Conservation (phyloP, 2,888 invertebrate species). For the Lasioglossum oenotherae region DNA sequence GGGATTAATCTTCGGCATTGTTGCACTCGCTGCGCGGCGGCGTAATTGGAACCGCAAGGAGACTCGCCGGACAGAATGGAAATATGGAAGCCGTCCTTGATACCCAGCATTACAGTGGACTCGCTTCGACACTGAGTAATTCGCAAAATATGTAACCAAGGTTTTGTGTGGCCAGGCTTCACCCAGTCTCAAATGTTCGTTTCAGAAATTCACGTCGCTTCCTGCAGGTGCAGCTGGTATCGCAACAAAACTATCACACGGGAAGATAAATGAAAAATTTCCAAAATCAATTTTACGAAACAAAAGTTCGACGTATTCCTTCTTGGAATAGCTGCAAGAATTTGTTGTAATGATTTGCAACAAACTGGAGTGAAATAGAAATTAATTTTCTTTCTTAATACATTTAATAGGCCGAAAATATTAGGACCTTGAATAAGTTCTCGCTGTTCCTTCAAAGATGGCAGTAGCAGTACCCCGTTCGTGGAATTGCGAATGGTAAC, state of each 20-base stretch:
- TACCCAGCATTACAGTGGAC: neutral
- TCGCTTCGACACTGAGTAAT: neutral
- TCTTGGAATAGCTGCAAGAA: too few species aligned
- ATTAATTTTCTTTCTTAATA: too few species aligned
- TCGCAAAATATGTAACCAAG: neutral
- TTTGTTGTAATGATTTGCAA: too few species aligned
- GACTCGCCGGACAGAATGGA: neutral
- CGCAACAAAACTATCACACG: neutral
- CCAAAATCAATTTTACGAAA: neutral
- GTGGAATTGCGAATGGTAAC: too few species aligned
- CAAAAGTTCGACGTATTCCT: neutral
- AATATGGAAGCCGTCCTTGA: neutral
- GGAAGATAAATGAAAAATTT: neutral
- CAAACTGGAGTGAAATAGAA: too few species aligned
- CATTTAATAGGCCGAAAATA: too few species aligned
- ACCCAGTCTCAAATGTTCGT: neutral
- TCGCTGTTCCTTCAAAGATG: too few species aligned
- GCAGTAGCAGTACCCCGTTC: too few species aligned
- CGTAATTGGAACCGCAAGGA: constrained; percentile 29
- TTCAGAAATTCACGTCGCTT: neutral
- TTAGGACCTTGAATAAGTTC: too few species aligned
- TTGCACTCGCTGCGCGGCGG: neutral
- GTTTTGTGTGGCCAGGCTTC: neutral
- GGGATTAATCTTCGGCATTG: constrained; percentile 34
- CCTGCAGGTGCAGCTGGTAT: neutral